phyloP scores from a whole-genome alignment of 2,888 invertebrate genomes.

The Synergus japonicus region DNA sequence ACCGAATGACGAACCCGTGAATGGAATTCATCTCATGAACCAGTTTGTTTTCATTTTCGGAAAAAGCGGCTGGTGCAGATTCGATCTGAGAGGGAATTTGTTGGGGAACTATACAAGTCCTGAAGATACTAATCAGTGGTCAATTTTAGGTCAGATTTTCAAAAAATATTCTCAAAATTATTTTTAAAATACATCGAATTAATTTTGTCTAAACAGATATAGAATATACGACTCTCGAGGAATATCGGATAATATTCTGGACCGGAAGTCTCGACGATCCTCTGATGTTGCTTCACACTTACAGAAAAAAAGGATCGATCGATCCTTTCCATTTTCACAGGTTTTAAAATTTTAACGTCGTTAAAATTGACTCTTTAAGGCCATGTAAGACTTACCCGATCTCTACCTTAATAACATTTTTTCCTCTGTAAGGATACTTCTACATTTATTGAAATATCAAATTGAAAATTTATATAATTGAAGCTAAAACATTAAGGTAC shows the following conservation, averaged over 20 bases:
- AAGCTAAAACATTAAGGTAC: too few species aligned
- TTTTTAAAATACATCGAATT: conserved; percentile 4
- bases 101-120: conserved; percentile 81
- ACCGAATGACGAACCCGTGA: conserved; percentile 82
- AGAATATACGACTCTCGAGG: conserved; percentile 84
- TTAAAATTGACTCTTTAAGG: neutral
- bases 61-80: conserved; percentile 86
- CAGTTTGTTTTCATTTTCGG: conserved; percentile 89
- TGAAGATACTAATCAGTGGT: conserved; percentile 83
- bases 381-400: too few species aligned
- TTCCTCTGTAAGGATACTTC: too few species aligned
- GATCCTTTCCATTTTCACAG: conserved; percentile 82
- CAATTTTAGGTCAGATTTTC: conserved; percentile 83
- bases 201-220: conserved; percentile 74
- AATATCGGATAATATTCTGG: conserved; percentile 89
- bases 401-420: too few species aligned
- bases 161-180: conserved; percentile 3
- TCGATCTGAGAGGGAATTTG: conserved; percentile 87
- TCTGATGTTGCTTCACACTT: conserved; percentile 83
- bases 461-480: too few species aligned
- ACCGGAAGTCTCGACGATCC: conserved; percentile 89
- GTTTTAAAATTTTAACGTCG: conserved; percentile 61
- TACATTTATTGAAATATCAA: too few species aligned
- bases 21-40: conserved; percentile 84
- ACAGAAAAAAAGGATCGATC: conserved; percentile 79